Percentiles rank a stretch among this genome's conserved stretches.
Conservation (phyloP, 2,888 invertebrate species). For the Apocheima hispidaria region DNA sequence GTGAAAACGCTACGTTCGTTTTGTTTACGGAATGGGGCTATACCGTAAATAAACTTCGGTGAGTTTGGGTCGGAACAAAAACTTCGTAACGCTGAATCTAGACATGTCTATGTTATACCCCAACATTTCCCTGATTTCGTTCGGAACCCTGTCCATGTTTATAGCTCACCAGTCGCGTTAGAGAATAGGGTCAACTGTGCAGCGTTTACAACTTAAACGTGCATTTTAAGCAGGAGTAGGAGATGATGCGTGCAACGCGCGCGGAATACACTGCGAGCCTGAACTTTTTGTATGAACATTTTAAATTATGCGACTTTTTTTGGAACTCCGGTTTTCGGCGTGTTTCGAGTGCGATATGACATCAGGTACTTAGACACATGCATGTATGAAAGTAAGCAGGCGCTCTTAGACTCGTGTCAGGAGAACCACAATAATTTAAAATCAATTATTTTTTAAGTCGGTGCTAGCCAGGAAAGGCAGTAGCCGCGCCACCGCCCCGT, state of each 20-base stretch:
- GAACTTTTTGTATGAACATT: constrained; percentile 15
- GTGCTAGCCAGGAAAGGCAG: no score
- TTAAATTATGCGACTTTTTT: constrained; percentile 5
- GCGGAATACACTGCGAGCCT: not conserved
- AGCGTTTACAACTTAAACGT: constrained; percentile 13
- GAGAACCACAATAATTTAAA: not conserved
- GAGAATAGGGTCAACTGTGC: constrained; percentile 18
- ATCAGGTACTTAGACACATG: not conserved
- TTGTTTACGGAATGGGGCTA: no score
- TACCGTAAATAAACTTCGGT: no score
- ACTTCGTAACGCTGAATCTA: no score
- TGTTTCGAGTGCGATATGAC: not conserved
- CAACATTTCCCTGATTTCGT: not conserved
- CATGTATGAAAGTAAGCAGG: not conserved
- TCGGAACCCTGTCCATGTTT: not conserved
- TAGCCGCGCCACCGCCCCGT: no score
- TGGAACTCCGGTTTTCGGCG: not conserved
- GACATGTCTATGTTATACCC: not conserved
- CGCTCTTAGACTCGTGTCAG: no score
- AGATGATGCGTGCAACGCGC: constrained; percentile 7
- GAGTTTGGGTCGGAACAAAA: no score
- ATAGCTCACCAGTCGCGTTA: constrained; percentile 13
- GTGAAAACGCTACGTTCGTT: no score
- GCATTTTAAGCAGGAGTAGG: constrained; percentile 22
- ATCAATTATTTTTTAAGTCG: no score